Percentiles rank a stretch among this genome's conserved stretches.
These are phyloP conservation scores for Schizopygopsis malacanthus DNA, from an alignment of 2,797 vertebrate genomes.

Conservation along the genomic window DNA sequence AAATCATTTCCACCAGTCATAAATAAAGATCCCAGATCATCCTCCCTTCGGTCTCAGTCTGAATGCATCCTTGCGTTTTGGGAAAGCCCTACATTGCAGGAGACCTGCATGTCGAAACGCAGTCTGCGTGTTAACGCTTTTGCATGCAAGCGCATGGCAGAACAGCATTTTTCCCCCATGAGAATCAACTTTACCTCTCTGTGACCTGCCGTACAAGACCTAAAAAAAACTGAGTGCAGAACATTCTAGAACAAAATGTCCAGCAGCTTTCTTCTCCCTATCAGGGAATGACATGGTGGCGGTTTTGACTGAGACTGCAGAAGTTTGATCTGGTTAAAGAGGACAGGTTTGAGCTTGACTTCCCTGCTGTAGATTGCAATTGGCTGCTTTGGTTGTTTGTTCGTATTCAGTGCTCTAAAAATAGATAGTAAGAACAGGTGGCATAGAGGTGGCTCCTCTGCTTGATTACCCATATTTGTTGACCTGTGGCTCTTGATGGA, in stretches of 20 bases:
- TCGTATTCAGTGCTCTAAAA: conserved; percentile 42
- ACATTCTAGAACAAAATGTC: conserved; percentile 52
- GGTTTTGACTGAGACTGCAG: conserved; percentile 43
- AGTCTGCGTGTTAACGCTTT: not conserved
- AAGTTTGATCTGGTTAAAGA: conserved; percentile 38
- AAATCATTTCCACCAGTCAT: not conserved
- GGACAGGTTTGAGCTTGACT: conserved; percentile 50
- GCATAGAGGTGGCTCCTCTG: conserved; percentile 34
- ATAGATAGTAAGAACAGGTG: conserved; percentile 44
- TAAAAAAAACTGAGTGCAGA: conserved; percentile 25
- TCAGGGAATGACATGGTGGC: conserved; percentile 34
- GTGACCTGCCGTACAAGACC: conserved; percentile 44
- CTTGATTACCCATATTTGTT: conserved; percentile 42
- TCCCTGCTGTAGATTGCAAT: conserved; percentile 38
- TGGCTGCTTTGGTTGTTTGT: conserved; percentile 36
- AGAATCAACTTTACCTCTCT: conserved; percentile 48
- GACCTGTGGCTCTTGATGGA: conserved; percentile 42
- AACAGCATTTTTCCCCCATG: conserved; percentile 36
- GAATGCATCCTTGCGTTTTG: conserved; percentile 2
- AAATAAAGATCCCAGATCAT: not conserved
- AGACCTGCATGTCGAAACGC: not conserved
- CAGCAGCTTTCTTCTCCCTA: conserved; percentile 29
- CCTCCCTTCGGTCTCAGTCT: not conserved
- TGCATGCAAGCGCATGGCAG: conserved; percentile 25
- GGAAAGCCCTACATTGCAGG: conserved; percentile 27